A percentile compares a stretch with the other conserved stretches of the same genome.
These are phyloP conservation scores for Rhimphoctona megacephalus DNA, from an alignment of 2,888 invertebrate species.

Conservation along the genomic window DNA sequence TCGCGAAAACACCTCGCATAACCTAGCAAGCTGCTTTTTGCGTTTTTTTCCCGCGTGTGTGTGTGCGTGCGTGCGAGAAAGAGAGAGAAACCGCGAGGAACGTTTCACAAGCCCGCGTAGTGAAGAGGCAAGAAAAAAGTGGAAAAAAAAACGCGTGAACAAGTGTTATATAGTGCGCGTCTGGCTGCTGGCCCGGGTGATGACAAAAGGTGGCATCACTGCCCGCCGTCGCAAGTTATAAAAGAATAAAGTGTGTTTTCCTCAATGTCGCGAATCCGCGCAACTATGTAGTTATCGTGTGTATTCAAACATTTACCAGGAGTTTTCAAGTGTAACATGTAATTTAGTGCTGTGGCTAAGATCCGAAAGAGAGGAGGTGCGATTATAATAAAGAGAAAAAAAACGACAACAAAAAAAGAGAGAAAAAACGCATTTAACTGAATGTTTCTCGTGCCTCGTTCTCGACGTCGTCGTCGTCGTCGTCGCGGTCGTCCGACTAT, in stretches of 20 bases:
- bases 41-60: constrained; percentile 33
- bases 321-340: constrained; percentile 34
- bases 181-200: constrained; percentile 69
- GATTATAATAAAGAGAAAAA: neutral
- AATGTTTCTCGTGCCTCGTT: constrained; percentile 40
- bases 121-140: constrained; percentile 13
- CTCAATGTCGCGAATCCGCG: constrained; percentile 13
- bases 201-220: constrained; percentile 83
- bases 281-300: constrained; percentile 40
- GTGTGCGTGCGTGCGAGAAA: constrained; percentile 11
- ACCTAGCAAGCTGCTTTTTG: constrained; percentile 46
- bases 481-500: constrained; percentile 75
- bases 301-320: neutral
- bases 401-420: neutral
- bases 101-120: constrained; percentile 34
- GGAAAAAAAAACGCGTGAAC: constrained; percentile 15
- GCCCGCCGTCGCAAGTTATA: constrained; percentile 58
- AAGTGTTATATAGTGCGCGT: constrained; percentile 41
- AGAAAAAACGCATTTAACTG: neutral
- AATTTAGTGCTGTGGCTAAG: constrained; percentile 2
- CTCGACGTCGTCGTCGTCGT: constrained; percentile 59
- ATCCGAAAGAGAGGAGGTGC: constrained; percentile 14
- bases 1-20: constrained; percentile 52
- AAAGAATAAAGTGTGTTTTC: constrained; percentile 20
- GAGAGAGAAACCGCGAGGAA: constrained; percentile 24